These are phyloP conservation scores for Suricata suricatta DNA, from an alignment of 2,113 vertebrate genomes.

Conservation along the genomic window DNA sequence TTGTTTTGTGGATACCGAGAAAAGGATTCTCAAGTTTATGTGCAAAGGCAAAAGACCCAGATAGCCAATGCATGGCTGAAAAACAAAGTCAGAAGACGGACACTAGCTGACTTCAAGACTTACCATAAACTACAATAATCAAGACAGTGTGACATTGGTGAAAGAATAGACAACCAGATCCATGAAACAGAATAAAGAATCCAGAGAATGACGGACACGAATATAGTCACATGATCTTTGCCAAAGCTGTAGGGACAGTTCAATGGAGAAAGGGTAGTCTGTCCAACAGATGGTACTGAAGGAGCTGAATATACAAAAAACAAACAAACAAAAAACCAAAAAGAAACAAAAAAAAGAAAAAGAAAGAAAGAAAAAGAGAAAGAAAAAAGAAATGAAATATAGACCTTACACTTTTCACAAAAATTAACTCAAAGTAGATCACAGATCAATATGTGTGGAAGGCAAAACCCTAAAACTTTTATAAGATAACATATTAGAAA, in stretches of 20 bases:
- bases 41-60: not conserved
- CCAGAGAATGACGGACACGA: not conserved
- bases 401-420: not conserved
- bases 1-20: not conserved
- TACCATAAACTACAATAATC: not conserved
- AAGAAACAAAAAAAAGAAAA: not conserved
- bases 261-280: not conserved
- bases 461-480: not conserved
- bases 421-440: not conserved
- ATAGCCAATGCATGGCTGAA: not conserved
- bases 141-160: not conserved
- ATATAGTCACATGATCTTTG: not conserved
- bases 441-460: not conserved
- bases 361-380: not conserved
- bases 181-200: not conserved
- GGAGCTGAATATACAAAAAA: not conserved
- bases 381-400: not conserved
- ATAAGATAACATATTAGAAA: not conserved
- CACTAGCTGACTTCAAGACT: not conserved
- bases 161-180: not conserved
- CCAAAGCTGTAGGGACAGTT: not conserved
- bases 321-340: not conserved
- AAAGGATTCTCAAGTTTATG: not conserved
- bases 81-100: not conserved
- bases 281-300: not conserved